Evolutionary conservation across 1,140 invertebrate species (phyloP), one percentile per base, ranked within the genome.

Genomic region (Copidosoma floridanum): DNA sequence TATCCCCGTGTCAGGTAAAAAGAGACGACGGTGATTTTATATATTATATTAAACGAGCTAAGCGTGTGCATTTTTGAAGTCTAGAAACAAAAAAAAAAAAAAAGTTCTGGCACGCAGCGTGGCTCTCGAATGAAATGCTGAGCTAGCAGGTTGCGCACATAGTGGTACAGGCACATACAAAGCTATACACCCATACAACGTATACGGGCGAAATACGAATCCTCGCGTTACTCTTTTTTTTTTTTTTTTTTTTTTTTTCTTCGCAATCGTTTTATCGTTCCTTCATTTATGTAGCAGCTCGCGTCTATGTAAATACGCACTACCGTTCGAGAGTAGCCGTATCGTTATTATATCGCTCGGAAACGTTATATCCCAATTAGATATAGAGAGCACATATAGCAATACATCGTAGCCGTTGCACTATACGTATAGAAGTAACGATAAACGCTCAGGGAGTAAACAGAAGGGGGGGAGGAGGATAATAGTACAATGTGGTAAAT

Each of bases 181-280:
- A n/a, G n/a, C n/a, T n/a, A n/a, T n/a, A n/a, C n/a, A n/a, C n/a
- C 65, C 68, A 66, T 65, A 69, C 64, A 63, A 61, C 53, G 29
- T 12, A 32, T 32, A n/a, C 67, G 48, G 51, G 65, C 67, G 68
- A 72, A 72, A 71, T 65, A 63, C 66, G 65, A 58, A 58, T 46
- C 66, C 48, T 69, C 68, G 68, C 44, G 12, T 53, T n/a, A n/a
- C 20, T 35, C 29, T 35, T 41, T 32, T 50, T 55, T 18, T 10
- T 43, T 14, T 48, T 27, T 38, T 21, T 56, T 53, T 59, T 55
- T 20, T 46, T 29, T 46, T 24, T 23, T 32, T 18, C 2, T 23
- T 52, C 48, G 8, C 16, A 12, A 12, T n/a, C 10, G 2, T 8
- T 20, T 21, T 38, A 29, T 35, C n/a, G 37, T 16, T 35, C 18